Evolutionary conservation across 2,797 vertebrate species (phyloP), one percentile per base, ranked within the genome.

Genomic region (Cossypha caffra): DNA sequence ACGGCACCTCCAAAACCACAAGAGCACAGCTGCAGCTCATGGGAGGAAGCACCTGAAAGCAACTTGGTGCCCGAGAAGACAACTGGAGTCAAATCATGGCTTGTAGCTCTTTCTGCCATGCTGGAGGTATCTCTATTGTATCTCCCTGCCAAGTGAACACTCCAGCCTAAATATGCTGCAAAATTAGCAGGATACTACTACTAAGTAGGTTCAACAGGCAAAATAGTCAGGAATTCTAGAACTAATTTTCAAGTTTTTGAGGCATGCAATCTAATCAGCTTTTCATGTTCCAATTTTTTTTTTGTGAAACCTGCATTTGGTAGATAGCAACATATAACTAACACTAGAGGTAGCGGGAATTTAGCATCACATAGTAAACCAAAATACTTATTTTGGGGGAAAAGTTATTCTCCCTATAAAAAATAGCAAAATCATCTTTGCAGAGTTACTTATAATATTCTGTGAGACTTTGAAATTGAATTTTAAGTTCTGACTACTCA

Each of bases 71-170:
- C 24, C 42, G 47, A 61, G 25, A 17, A 81, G 43, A 68, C 4
- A 23, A 5, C 1, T 14, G 8, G 45, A 66, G 31, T 11, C 28
- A 91, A 89, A 67, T 17, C 37, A 59, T 0, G 0, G 40, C 40
- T 48, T 42, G 37, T 2, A 47, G 15, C 6, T 73, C 42, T 21
- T 35, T 33, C 29, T n/a, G n/a, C 26, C 29, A 3, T 4, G n/a
- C 14, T 66, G 13, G 3, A 40, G 13, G 2, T 33, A 14, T 3
- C 54, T 21, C 29, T n/a, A 2, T 3, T 3, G 1, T 17, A n/a
- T 5, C n/a, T 16, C 31, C 26, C 51, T 8, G 62, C 16, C 69
- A 69, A 17, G 2, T 2, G 9, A 35, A 33, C 3, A 6, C 20
- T 29, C 45, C 16, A 63, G 23, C 29, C 42, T 19, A 57, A 67